Conservation (phyloP, 1,140 invertebrate species). For the Drosophila sulfurigaster region DNA sequence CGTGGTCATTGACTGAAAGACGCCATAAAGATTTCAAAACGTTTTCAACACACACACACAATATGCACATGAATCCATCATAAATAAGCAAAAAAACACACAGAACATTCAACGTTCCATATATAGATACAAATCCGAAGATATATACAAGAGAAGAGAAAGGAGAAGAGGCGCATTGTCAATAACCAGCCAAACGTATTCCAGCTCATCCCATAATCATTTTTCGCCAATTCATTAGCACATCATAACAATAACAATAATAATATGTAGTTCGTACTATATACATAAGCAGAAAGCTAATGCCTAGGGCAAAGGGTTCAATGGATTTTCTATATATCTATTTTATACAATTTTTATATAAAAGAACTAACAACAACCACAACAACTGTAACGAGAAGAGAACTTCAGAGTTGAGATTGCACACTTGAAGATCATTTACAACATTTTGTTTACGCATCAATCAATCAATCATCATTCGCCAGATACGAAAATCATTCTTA, state of each 20-base stretch:
- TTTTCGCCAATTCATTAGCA: constrained; percentile 21
- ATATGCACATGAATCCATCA: constrained; percentile 34
- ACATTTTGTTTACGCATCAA: constrained; percentile 11
- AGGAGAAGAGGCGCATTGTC: constrained; percentile 36
- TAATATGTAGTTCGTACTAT: constrained; percentile 32
- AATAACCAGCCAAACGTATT: constrained; percentile 68
- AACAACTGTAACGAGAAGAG: background rate
- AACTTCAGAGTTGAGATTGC: constrained; percentile 3
- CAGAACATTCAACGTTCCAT: constrained; percentile 68
- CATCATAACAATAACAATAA: constrained; percentile 13
- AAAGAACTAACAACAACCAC: background rate
- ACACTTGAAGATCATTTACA: constrained; percentile 12
- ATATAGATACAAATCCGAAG: constrained; percentile 27
- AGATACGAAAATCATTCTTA: constrained; percentile 50
- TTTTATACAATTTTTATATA: constrained; percentile 53
- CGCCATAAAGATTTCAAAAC: constrained; percentile 60
- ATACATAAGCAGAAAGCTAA: constrained; percentile 43
- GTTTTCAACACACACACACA: constrained; percentile 64
- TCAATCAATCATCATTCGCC: constrained; percentile 35
- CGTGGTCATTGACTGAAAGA: constrained; percentile 87
- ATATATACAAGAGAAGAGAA: constrained; percentile 22
- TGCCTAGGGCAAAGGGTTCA: constrained; percentile 56
- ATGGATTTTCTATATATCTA: constrained; percentile 49
- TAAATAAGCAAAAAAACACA: constrained; percentile 59
- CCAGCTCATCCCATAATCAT: constrained; percentile 58